Base-by-base conservation (phyloP, 1,140 invertebrate species). In the Drosophila setifemur region DNA sequence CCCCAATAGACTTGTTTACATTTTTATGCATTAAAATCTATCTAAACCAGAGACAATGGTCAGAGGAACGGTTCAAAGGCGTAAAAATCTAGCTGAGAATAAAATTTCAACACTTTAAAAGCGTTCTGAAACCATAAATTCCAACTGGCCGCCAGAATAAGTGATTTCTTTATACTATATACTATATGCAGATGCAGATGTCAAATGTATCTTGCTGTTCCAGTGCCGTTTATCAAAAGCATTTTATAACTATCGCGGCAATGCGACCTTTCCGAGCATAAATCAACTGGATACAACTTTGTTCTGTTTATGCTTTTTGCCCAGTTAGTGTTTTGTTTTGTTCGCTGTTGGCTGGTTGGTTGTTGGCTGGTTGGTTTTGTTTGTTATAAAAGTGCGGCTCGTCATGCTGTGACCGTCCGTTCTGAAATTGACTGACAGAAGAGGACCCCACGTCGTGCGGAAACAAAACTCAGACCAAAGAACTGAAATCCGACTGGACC, bases 21-120 rank as follows among this genome's bases (percentile, higher is more conserved):
- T 74, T 81, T 73, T 81, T 61, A 61, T 57, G 50, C 45, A 16
- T 21, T 39, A 37, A 64, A 75, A n/a, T n/a, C n/a, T n/a, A n/a
- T n/a, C 71, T 75, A 60, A 44, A 21, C 19, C 45, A 12, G 19
- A 71, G 37, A 37, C 64, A 21, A 44, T 7, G 67, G 39, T 39
- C 67, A 48, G 67, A 67, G 40, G 63, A 66, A 40, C 61, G 64
- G 67, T 55, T 40, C 58, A 28, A 39, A 57, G 50, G 53, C 21
- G 73, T 76, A 52, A 76, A 82, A 77, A 60, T 58, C 68, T 50
- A 61, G 63, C 73, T 67, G 31, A 77, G 78, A 73, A 82, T 77
- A 68, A 48, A 73, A 64, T 82, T 77, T 83, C 73, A 73, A 83
- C 78, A 83, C 78, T 82, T 82, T 67, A 52, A 73, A 82, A 40